Evolutionary conservation across 1,140 invertebrate species (phyloP), one percentile per base, ranked within the genome.

Genomic region (Bemisia tabaci): DNA sequence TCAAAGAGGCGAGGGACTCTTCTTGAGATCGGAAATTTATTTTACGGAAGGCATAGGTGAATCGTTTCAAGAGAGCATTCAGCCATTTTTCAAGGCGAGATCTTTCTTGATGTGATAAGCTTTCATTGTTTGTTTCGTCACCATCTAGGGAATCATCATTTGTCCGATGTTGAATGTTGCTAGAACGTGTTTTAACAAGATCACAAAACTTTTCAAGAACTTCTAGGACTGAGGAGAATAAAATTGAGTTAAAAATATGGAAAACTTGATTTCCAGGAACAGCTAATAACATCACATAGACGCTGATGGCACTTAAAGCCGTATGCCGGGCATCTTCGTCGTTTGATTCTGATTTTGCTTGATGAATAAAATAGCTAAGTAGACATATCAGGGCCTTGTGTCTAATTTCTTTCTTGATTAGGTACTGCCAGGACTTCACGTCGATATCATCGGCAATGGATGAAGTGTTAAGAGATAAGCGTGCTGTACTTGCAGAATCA

Each of bases 191-290:
- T n/a, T 63, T 66, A 58, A 9, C 24, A 80, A 65, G 24, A 72
- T 68, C 9, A 75, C 69, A 1, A 75, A 70, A 1, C 78, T 66
- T 68, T 75, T 79, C 21, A 83, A 71, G 2, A 77, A 77, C 62
- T 82, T 78, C 1, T 83, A 71, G 0, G 79, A 73, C 66, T 75
- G 74, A 58, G 79, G 71, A 70, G 79, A 84, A 48, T 17, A 84
- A 70, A 39, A 80, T 79, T 1, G 81, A 78, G 68, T 84, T 81
- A 70, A 83, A 84, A 0, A 84, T 73, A 39, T 79, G 73, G 70
- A 82, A 84, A 2, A 80, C 80, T 59, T 73, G 78, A 67, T 82
- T 84, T 5, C 82, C 83, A 58, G 81, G 78, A 25, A 82, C 71
- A 22, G 74, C 71, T 22, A 83, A 68, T 1, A 81, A 69, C 12